phyloP scores from a whole-genome alignment of 2,797 vertebrate species.

The Trichosurus vulpecula region DNA sequence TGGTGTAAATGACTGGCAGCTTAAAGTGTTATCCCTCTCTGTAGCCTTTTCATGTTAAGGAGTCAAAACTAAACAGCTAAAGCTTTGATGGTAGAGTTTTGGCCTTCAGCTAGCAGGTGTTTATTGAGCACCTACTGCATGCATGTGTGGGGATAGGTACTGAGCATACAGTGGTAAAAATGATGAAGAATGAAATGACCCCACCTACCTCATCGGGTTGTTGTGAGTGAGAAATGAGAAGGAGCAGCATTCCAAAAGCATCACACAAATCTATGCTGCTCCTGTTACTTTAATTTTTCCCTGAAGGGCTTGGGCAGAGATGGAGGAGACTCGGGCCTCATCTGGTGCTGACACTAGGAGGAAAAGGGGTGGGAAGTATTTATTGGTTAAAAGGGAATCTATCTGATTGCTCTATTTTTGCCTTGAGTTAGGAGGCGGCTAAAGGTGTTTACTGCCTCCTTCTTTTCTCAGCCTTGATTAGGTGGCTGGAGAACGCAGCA shows the following conservation, averaged over 20 bases:
- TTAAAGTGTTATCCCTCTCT: not conserved
- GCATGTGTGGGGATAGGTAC: not conserved
- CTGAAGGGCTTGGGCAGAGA: not conserved
- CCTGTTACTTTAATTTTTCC: not conserved
- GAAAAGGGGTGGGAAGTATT: not conserved
- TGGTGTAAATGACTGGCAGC: not conserved
- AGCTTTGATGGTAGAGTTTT: not conserved
- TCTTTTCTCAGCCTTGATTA: not conserved
- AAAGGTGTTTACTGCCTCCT: not conserved
- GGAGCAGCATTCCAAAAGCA: not conserved
- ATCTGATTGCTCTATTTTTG: slow-evolving; percentile 6
- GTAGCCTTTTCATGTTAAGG: not conserved
- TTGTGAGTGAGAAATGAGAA: not conserved
- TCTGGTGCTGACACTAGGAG: not conserved
- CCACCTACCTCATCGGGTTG: not conserved
- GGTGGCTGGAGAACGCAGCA: not conserved
- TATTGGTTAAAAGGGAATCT: not conserved
- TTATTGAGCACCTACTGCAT: not conserved
- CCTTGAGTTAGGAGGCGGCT: not conserved
- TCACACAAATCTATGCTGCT: not conserved
- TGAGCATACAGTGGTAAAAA: not conserved
- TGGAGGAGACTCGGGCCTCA: not conserved
- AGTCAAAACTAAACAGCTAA: not conserved
- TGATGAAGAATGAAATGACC: not conserved
- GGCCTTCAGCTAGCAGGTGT: not conserved